Evolutionary conservation across 1,140 invertebrate species (phyloP).

Genomic region (Chlorops oryzae): DNA sequence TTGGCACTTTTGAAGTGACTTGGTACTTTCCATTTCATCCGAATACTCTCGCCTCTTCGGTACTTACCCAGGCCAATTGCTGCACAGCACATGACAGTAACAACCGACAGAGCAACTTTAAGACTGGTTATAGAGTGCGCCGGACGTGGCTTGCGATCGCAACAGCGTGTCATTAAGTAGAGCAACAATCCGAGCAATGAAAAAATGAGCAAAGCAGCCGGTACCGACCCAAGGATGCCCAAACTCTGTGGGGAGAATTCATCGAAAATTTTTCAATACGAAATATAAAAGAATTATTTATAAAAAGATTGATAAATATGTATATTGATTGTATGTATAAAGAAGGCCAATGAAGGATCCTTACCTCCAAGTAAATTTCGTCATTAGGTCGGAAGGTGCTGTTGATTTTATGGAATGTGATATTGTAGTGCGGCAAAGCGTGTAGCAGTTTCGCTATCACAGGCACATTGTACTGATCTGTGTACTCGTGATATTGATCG

Average conservation of each 20-base stretch:
- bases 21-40: too few species aligned
- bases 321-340: neutral
- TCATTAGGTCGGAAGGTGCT: constrained; percentile 84
- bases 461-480: constrained; percentile 72
- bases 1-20: too few species aligned
- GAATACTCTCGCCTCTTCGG: too few species aligned
- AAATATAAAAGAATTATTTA: neutral
- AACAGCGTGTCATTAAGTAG: constrained; percentile 88
- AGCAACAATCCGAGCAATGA: constrained; percentile 81
- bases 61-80: constrained; percentile 56
- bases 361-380: constrained; percentile 83
- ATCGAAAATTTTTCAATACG: too few species aligned
- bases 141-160: constrained; percentile 80
- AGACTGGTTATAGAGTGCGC: constrained; percentile 77
- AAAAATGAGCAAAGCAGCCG: constrained; percentile 82
- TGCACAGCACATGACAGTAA: constrained; percentile 76
- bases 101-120: constrained; percentile 73
- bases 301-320: neutral
- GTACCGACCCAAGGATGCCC: constrained; percentile 83
- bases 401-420: constrained; percentile 81
- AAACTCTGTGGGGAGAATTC: constrained; percentile 62
- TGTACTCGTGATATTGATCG: constrained; percentile 45
- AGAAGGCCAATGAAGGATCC: constrained; percentile 10
- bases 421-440: constrained; percentile 78
- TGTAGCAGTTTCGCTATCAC: constrained; percentile 79